Conservation (phyloP, 2,797 vertebrate species). For the Lateolabrax maculatus region DNA sequence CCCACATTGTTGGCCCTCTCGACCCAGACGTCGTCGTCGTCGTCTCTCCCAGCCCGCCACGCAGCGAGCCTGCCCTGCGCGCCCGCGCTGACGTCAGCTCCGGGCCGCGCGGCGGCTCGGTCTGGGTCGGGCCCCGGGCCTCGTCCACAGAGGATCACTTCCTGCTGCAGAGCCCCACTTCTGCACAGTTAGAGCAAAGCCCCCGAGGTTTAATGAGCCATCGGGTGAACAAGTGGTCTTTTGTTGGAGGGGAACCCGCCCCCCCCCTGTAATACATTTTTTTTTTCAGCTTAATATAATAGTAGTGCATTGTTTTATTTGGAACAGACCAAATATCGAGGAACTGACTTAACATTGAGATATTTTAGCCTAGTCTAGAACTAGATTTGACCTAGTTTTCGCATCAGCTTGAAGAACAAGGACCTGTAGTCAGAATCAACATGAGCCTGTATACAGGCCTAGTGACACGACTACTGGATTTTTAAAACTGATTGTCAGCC, state of each 20-base stretch:
- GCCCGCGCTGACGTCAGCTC: constrained; percentile 75
- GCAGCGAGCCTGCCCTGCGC: constrained; percentile 67
- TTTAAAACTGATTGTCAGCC: no score
- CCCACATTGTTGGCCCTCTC: constrained; percentile 52
- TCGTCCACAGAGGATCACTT: constrained; percentile 25
- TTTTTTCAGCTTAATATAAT: not conserved
- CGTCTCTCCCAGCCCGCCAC: constrained; percentile 70
- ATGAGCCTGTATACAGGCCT: not conserved
- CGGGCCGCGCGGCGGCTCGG: constrained; percentile 51
- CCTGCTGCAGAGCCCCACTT: not conserved
- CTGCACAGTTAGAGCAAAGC: not conserved
- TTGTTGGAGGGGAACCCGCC: not conserved
- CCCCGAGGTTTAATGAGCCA: not conserved
- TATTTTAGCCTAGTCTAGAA: not conserved
- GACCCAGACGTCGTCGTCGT: constrained; percentile 59
- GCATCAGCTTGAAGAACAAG: not conserved
- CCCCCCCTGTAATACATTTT: no score
- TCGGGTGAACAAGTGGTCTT: not conserved
- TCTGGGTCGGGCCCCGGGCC: constrained; percentile 43
- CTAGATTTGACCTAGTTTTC: not conserved
- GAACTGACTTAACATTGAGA: not conserved
- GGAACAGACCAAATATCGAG: not conserved
- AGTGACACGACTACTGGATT: no score
- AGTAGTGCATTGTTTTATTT: no score
- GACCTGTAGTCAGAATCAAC: not conserved